Evolutionary conservation across 2,113 vertebrate genomes (phyloP).

Genomic region (Silurus meridionalis): DNA sequence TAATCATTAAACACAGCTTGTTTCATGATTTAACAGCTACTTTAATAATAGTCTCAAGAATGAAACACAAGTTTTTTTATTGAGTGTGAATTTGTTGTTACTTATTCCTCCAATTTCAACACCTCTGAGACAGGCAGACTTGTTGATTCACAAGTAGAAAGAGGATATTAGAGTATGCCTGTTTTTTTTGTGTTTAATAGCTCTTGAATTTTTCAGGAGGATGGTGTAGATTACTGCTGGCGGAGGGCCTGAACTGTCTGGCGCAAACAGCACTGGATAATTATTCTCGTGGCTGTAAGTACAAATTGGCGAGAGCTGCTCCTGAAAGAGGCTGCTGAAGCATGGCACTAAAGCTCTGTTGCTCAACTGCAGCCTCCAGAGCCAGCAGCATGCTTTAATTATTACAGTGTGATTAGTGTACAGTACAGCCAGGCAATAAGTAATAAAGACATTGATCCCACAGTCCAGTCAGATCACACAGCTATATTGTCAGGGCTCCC

Average conservation of each 20-base stretch:
- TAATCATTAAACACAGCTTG: slow-evolving; percentile 21
- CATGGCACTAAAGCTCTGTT: slow-evolving; percentile 23
- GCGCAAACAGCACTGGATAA: slow-evolving; percentile 60
- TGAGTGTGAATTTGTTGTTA: slow-evolving; percentile 23
- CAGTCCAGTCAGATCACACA: not conserved
- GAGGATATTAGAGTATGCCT: slow-evolving; percentile 55
- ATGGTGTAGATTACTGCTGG: slow-evolving; percentile 69
- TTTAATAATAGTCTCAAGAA: not conserved
- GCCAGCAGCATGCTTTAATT: not conserved
- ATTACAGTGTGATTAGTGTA: not conserved
- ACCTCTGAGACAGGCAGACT: slow-evolving; percentile 38
- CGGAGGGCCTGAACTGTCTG: slow-evolving; percentile 63
- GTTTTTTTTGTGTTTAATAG: slow-evolving; percentile 72
- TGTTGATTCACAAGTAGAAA: slow-evolving; percentile 65
- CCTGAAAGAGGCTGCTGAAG: slow-evolving; percentile 62
- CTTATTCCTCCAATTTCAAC: slow-evolving; percentile 8
- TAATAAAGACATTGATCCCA: not conserved
- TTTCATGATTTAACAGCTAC: not conserved
- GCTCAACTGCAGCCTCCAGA: slow-evolving; percentile 19
- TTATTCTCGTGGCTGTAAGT: slow-evolving; percentile 72
- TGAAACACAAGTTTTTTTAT: not conserved
- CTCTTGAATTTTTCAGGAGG: slow-evolving; percentile 73
- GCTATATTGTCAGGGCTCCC: not conserved
- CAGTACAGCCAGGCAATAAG: not conserved
- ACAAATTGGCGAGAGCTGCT: slow-evolving; percentile 70